Base-by-base conservation (phyloP, 2,888 invertebrate species). In the Drosophila incognita region DNA sequence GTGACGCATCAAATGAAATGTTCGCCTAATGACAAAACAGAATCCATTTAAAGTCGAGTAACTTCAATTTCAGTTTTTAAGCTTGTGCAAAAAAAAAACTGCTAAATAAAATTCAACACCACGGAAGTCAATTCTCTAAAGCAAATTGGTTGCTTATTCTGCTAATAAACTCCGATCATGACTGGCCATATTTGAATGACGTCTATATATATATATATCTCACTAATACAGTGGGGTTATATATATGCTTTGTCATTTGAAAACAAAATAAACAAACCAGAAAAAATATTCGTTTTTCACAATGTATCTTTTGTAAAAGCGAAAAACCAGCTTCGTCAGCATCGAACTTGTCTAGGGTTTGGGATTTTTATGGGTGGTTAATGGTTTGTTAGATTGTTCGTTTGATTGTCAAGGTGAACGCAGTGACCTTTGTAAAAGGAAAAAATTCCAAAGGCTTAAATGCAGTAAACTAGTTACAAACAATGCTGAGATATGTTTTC, bases 391-490 rank as follows among this genome's bases (percentile, higher is more conserved):
- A 53, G 42, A 67, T 40, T 57, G 60, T 67, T 61, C n/a, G 21
- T 69, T 58, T 90, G 90, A 90, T 74, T 83, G 90, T 68, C 90
- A 90, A 90, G 85, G 90, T 82, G 60, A 68, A 76, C 54, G 69
- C 65, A 64, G 54, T 72, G 87, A 83, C 74, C 90, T 90, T 90
- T 90, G 89, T 81, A 27, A 38, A n/a, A 3, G 13, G 29, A 29
- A n/a, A 80, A 78, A 78, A 46, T 70, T 59, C 40, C 48, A 63
- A 59, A 57, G 57, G 51, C 52, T 58, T 46, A 56, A 42, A 42
- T 67, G 51, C 35, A 59, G 18, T 48, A 18, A 49, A 70, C 42
- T 62, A 42, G 49, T 48, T 46, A 42, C 31, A 56, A 38, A 10
- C 35, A 18, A 21, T 13, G 27, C 13, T n/a, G 24, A 51, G 15